Evolutionary conservation across 2,113 vertebrate genomes (phyloP).

Genomic region (Cnemophilus loriae): DNA sequence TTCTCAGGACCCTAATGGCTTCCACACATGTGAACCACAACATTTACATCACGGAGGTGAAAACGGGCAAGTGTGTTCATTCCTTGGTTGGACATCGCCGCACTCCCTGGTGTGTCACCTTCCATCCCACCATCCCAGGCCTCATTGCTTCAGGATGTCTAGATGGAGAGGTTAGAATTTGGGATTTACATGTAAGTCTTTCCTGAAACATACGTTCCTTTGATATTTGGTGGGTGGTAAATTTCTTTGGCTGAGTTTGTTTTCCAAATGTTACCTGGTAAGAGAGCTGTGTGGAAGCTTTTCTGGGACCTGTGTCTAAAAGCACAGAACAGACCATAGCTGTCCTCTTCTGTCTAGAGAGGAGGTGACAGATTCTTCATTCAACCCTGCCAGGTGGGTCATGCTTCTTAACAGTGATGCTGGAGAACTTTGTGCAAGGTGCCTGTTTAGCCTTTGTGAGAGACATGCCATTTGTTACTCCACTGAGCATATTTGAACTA

Average conservation of each 20-base stretch:
- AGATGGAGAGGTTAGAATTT: conserved; percentile 97
- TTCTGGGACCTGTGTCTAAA: not conserved
- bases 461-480: not conserved
- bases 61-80: conserved; percentile 96
- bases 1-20: conserved; percentile 89
- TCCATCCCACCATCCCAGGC: conserved; percentile 96
- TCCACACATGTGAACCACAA: conserved; percentile 99
- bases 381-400: not conserved
- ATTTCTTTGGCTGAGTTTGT: not conserved
- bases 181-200: conserved; percentile 95
- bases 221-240: not conserved
- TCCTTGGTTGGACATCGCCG: conserved; percentile 95
- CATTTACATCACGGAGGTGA: conserved; percentile 99
- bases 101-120: conserved; percentile 98
- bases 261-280: not conserved
- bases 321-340: not conserved
- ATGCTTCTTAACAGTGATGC: not conserved
- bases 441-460: not conserved
- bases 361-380: not conserved
- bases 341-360: not conserved
- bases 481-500: not conserved
- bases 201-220: not conserved
- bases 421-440: not conserved
- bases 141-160: conserved; percentile 98
- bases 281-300: not conserved